phyloP scores from a whole-genome alignment of 2,888 invertebrate species.

The Sarcophaga rosellei region DNA sequence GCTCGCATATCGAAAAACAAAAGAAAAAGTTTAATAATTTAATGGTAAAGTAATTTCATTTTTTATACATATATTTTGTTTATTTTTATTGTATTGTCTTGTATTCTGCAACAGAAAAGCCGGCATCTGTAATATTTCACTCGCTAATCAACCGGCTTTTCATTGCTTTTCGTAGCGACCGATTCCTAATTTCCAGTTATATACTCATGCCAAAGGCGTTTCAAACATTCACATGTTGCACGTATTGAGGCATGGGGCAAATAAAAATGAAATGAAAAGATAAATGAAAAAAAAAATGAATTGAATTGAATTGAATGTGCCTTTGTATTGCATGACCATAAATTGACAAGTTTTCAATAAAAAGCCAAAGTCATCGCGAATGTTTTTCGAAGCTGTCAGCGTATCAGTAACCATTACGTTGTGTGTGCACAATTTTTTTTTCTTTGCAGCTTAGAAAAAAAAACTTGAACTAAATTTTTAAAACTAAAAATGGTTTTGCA shows the following conservation, averaged over 20 bases:
- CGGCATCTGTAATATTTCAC: slow-evolving; percentile 43
- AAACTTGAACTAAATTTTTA: slow-evolving; percentile 57
- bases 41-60: slow-evolving; percentile 3
- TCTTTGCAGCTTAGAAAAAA: no score
- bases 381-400: background rate
- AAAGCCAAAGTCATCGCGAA: slow-evolving; percentile 65
- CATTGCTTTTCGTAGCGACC: slow-evolving; percentile 27
- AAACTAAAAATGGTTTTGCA: slow-evolving; percentile 59
- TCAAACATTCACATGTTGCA: slow-evolving; percentile 38
- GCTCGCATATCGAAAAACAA: slow-evolving; percentile 30
- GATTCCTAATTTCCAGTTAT: slow-evolving; percentile 36
- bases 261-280: background rate
- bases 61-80: background rate
- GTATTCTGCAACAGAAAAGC: background rate
- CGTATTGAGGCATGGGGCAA: slow-evolving; percentile 22
- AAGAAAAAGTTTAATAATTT: slow-evolving; percentile 32
- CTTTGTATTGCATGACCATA: slow-evolving; percentile 56
- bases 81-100: slow-evolving; percentile 8
- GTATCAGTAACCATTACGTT: background rate
- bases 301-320: slow-evolving; percentile 5
- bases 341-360: slow-evolving; percentile 64
- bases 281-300: background rate
- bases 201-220: background rate
- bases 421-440: background rate
- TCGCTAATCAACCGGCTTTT: slow-evolving; percentile 52